phyloP scores from a whole-genome alignment of 2,888 invertebrate genomes.

The Trissolcus japonicus region DNA sequence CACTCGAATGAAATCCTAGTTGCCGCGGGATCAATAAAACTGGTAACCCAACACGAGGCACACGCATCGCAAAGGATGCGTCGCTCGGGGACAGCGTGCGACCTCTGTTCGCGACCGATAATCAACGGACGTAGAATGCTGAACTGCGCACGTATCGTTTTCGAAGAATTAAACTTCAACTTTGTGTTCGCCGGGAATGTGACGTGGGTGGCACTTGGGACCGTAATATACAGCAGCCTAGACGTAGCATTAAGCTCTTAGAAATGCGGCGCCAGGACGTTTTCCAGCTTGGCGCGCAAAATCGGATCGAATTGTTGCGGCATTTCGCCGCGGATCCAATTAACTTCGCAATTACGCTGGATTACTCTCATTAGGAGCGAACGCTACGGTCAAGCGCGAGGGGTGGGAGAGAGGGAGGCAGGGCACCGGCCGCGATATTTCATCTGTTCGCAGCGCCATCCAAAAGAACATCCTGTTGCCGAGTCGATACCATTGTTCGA shows the following conservation, averaged over 20 bases:
- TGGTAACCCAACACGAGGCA: conserved; percentile 37
- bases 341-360: conserved; percentile 67
- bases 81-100: conserved; percentile 6
- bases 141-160: too few relatives aligned
- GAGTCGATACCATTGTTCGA: conserved; percentile 32
- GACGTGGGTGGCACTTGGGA: conserved; percentile 69
- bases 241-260: too few relatives aligned
- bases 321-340: conserved; percentile 61
- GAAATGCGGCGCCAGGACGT: too few relatives aligned
- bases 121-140: too few relatives aligned
- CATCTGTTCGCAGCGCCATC: conserved; percentile 28
- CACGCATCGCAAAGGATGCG: conserved; percentile 34
- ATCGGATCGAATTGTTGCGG: conserved; percentile 10
- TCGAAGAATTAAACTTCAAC: too few relatives aligned
- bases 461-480: conserved; percentile 28
- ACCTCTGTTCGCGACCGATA: too few relatives aligned
- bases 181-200: conserved; percentile 29
- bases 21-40: conserved; percentile 51
- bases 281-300: conserved; percentile 1
- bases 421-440: conserved; percentile 18
- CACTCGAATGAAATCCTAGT: conserved; percentile 38
- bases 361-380: conserved; percentile 66
- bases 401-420: not conserved
- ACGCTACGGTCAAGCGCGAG: conserved; percentile 41
- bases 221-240: conserved; percentile 47